phyloP scores from a whole-genome alignment of 1,140 invertebrate genomes.

The Magallana angulata region DNA sequence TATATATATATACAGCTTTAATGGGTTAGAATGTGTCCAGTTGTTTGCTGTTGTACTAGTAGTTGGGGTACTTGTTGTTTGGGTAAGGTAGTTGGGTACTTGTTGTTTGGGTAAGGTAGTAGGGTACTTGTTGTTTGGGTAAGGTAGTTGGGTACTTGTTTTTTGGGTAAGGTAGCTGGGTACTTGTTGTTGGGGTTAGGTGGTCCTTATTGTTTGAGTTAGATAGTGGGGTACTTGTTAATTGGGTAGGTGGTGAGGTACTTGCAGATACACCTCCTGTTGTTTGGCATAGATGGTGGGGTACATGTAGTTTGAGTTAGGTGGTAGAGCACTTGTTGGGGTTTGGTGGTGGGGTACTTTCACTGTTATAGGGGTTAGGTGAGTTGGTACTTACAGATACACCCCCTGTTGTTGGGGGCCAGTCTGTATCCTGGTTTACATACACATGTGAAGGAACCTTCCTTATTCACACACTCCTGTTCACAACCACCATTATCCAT shows the following conservation, averaged over 20 bases:
- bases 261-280: neutral
- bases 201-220: neutral
- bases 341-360: neutral
- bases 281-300: neutral
- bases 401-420: conserved; percentile 45
- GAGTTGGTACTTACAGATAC: conserved; percentile 53
- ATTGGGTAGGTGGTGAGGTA: neutral
- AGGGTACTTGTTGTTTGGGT: neutral
- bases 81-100: neutral
- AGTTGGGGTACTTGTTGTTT: neutral
- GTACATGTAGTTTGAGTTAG: conserved; percentile 42
- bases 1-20: too few species aligned
- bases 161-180: neutral
- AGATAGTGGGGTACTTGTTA: neutral
- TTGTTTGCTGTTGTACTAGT: neutral
- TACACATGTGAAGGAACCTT: conserved; percentile 92
- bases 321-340: conserved; percentile 83
- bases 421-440: conserved; percentile 89
- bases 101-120: neutral
- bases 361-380: too few species aligned
- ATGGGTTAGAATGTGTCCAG: too few species aligned
- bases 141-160: neutral
- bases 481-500: conserved; percentile 87
- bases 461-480: conserved; percentile 86
- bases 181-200: neutral